Conservation (phyloP, 2,113 vertebrate genomes). For the Macrotis lagotis region DNA sequence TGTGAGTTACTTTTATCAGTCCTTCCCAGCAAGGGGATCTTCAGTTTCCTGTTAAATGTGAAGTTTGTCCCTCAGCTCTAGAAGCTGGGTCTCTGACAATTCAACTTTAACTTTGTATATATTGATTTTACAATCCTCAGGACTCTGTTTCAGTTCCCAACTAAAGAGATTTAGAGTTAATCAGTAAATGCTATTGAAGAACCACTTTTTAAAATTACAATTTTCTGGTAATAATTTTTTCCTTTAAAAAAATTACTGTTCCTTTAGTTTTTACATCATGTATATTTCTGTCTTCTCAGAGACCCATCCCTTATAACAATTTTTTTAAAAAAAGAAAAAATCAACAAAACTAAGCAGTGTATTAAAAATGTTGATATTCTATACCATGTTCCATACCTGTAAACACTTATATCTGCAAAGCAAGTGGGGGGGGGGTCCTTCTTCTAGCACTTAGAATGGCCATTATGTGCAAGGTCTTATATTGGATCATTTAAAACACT, state of each 20-base stretch:
- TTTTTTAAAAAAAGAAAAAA: background rate
- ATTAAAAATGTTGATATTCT: background rate
- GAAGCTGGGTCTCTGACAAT: background rate
- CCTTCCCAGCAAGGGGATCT: slow-evolving; percentile 2
- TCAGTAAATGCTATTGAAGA: background rate
- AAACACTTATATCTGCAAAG: background rate
- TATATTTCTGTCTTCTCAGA: background rate
- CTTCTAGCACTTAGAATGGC: background rate
- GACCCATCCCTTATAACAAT: background rate
- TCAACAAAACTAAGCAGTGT: background rate
- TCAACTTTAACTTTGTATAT: background rate
- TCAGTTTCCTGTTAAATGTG: background rate
- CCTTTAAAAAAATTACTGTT: background rate
- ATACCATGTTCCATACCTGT: background rate
- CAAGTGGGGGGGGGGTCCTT: background rate
- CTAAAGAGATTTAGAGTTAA: background rate
- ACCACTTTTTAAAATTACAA: background rate
- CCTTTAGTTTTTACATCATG: background rate
- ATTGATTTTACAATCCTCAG: background rate
- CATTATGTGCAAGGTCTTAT: background rate
- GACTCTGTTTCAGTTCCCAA: background rate
- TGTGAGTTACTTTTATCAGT: background rate
- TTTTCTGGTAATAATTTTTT: background rate
- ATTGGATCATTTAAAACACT: background rate
- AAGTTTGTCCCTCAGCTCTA: background rate